Evolutionary conservation across 1,140 invertebrate species (phyloP), one percentile per base, ranked within the genome.

Genomic region (Diorhabda elongata): DNA sequence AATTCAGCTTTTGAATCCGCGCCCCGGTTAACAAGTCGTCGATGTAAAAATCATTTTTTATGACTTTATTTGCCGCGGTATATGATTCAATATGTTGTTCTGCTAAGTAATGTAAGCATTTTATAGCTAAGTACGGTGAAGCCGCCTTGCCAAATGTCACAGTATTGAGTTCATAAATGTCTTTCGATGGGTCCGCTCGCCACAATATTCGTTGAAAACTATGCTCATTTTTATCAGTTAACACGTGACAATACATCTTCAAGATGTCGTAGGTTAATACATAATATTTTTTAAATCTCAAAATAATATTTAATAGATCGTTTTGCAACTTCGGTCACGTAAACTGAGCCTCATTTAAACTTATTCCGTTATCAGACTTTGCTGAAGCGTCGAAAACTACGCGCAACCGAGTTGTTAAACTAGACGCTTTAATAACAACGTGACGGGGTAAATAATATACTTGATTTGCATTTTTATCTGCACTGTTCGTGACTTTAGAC

Each of bases 11-110:
- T 41, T 3, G 59, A 72, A 64, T 79, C 67, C 4, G 74, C 4
- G 74, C 73, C 41, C 83, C 81, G 26, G 78, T 75, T 2, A 84
- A 64, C 11, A 81, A 66, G 73, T 86, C 82, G 65, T 85, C 83
- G 2, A 84, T 79, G 66, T 84, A 86, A 66, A 82, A 81, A 68
- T 83, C 78, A 76, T 72, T 47, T n/a, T n/a, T n/a, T n/a, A n/a
- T n/a, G n/a, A n/a, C n/a, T n/a, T 75, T 61, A 47, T 72, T 58
- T 44, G 71, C 75, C 4, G 58, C 56, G 42, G 80, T 71, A 73
- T 69, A 78, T 8, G 59, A 59, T 1, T 62, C 5, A 58, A 43
- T 47, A 61, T 74, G 70, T 58, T 81, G 74, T 3, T 58, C 47
- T 2, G 77, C 75, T 56, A 80, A 66, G 63, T 80, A 74, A 43